phyloP scores from a whole-genome alignment of 2,797 vertebrate genomes.

The Delichon dasypus region DNA sequence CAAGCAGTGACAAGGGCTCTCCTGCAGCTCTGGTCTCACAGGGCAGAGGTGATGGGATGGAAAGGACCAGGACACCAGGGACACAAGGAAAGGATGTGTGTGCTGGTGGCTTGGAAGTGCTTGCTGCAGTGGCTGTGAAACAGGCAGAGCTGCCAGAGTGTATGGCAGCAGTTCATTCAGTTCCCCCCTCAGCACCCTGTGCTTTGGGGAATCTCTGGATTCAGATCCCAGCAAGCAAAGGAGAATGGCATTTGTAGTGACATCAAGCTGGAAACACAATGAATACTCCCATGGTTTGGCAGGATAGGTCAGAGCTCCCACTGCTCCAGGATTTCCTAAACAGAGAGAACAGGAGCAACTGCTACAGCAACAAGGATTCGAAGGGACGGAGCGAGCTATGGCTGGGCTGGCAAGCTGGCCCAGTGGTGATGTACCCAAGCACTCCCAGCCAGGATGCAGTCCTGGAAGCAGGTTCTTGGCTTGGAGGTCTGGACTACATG shows the following conservation, averaged over 20 bases:
- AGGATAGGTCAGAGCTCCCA: background rate
- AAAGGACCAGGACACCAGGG: background rate
- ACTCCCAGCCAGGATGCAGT: background rate
- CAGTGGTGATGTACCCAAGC: rapidly evolving
- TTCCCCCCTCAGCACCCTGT: rapidly evolving
- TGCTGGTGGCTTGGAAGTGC: background rate
- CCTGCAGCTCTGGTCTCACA: background rate
- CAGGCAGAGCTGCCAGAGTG: background rate
- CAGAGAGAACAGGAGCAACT: background rate
- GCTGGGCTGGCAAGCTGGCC: background rate
- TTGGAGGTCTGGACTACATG: background rate
- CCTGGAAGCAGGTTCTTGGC: background rate
- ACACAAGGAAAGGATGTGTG: background rate
- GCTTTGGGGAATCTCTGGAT: background rate
- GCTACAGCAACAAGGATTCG: background rate
- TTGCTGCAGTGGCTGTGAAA: background rate
- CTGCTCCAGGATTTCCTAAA: background rate
- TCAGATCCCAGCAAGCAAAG: background rate
- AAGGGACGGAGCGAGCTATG: rapidly evolving
- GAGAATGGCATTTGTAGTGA: background rate
- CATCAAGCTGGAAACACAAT: background rate
- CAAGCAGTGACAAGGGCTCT: background rate
- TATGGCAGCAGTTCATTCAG: background rate
- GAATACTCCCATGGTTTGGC: background rate
- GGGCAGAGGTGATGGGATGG: background rate